Conservation (phyloP, 1,140 invertebrate species). For the Carcinoscorpius rotundicauda region DNA sequence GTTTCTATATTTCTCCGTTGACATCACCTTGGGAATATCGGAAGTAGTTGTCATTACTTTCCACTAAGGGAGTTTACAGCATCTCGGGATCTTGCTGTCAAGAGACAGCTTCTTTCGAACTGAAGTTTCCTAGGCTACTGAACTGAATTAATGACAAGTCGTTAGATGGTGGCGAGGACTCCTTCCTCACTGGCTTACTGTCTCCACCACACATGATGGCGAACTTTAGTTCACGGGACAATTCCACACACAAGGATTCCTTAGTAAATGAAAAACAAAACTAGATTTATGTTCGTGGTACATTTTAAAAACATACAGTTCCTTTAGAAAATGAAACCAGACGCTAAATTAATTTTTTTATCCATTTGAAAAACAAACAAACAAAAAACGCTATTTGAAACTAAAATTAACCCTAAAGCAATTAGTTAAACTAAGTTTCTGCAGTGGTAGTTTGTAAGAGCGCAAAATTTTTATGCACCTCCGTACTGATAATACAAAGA, state of each 20-base stretch:
- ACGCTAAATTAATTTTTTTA: too few species aligned
- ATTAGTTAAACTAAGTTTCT: too few species aligned
- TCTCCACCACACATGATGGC: slow-evolving; percentile 57
- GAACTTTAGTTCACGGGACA: slow-evolving; percentile 51
- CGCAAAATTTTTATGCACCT: neutral
- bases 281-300: neutral
- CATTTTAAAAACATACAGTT: neutral
- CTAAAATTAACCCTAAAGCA: too few species aligned
- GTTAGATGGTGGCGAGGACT: slow-evolving; percentile 18
- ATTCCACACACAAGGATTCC: slow-evolving; percentile 26
- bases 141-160: slow-evolving; percentile 25
- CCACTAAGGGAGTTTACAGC: neutral
- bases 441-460: too few species aligned
- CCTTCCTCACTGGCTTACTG: slow-evolving; percentile 40
- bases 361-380: too few species aligned
- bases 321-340: neutral
- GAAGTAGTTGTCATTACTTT: neutral
- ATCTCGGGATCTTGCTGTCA: slow-evolving; percentile 13
- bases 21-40: neutral
- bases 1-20: neutral
- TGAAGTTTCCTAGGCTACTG: slow-evolving; percentile 15
- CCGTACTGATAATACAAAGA: too few species aligned
- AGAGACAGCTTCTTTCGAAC: slow-evolving; percentile 16
- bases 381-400: too few species aligned
- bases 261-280: slow-evolving; percentile 3